Base-by-base conservation (phyloP, 1,140 invertebrate genomes). In the Eumeta japonica region DNA sequence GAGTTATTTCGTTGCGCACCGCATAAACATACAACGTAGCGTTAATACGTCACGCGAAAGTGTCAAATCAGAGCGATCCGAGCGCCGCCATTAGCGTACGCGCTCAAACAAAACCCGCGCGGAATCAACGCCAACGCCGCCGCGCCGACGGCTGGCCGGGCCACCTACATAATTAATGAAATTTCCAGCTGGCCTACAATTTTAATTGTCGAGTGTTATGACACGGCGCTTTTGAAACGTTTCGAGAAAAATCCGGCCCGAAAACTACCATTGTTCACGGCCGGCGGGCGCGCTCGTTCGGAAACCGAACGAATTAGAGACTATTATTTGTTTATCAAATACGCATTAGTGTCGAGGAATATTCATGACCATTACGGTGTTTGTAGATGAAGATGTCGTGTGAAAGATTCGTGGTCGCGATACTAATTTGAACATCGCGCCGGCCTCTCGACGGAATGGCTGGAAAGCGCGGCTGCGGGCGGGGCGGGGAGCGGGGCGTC, bases 301-400 rank as follows among this genome's bases (percentile, higher is more conserved):
- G n/a, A n/a, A n/a, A n/a, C n/a, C 20, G 5, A 24, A 24, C 7
- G 7, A 10, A 30, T 30, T 30, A 30, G 4, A 30, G 28, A 29
- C 53, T 45, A 61, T 62, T 62, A 62, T 66, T 58, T 61, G 59
- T 74, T 70, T 71, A 67, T 73, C 62, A 68, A 74, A 71, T 63
- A 64, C 50, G 39, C 63, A 70, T 70, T 64, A 70, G 45, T 55
- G 37, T 45, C 17, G 19, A 44, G 48, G n/a, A 51, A 44, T 54
- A 55, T 59, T 53, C 53, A 59, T 56, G 48, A 50, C 46, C 47
- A 45, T 51, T 45, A 55, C 47, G 46, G 47, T 58, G 49, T 43
- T 39, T 39, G 40, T 35, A 44, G 55, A 66, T 66, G 53, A 62
- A 68, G 64, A 62, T 63, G 64, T 72, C 67, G 63, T 66, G 67